Base-by-base conservation (phyloP, 1,140 invertebrate genomes). In the Drosophila ironensis region DNA sequence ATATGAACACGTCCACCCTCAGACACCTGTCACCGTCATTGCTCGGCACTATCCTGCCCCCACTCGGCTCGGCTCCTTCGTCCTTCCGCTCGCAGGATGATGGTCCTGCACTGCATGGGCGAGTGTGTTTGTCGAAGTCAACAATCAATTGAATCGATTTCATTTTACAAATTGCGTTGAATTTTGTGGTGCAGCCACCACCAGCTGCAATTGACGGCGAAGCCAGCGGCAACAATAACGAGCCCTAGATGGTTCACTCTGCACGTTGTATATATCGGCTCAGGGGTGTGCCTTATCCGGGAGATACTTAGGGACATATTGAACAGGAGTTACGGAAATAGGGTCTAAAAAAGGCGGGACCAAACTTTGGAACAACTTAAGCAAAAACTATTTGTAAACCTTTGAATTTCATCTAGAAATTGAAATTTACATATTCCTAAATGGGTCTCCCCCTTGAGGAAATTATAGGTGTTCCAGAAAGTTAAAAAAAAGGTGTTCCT, bases 91-190 rank as follows among this genome's bases (percentile, higher is more conserved):
- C 6, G 22, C 78, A 64, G 72, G 61, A 57, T 70, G 70, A 38
- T 61, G 67, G 63, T 75, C 44, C 46, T 42, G 37, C 19, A 52
- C 12, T 67, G 53, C 24, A 20, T 66, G 19, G 4, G 46, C 35
- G 45, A 53, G 53, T 59, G 52, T 72, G 68, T 69, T 72, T 80
- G 71, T 54, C 61, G 71, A 86, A 86, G 74, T 86, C 80, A 86
- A 86, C 80, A 86, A 86, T 86, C 80, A 86, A 86, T 86, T 86
- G 80, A 86, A 86, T 86, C 80, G 80, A 86, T 86, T 86, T 86
- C 80, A 86, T 86, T 86, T 86, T 86, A 86, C 80, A 86, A 86
- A 86, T 86, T 86, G 80, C 80, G 80, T 86, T 86, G 81, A 86
- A 86, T 86, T 86, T 86, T 86, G 80, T 75, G 80, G 80, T 86